Evolutionary conservation across 2,113 vertebrate species (phyloP).

Genomic region (Oryzias curvinotus): DNA sequence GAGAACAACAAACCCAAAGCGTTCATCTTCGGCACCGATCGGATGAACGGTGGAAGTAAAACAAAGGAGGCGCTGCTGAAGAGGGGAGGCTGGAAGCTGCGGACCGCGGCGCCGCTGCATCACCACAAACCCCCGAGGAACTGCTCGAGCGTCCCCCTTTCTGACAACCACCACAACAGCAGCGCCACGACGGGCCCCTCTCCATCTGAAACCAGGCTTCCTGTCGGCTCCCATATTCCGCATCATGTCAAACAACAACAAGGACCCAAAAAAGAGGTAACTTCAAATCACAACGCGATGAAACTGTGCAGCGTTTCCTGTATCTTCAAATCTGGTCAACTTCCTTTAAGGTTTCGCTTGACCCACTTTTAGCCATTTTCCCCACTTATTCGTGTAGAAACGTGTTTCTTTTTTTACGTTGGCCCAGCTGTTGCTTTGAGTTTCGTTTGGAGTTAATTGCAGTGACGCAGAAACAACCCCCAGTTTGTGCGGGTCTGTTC

Average conservation of each 20-base stretch:
- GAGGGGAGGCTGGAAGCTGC: conserved; percentile 58
- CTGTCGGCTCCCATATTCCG: conserved; percentile 4
- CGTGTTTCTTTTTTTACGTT: no score
- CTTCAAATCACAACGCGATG: no score
- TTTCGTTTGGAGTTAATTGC: no score
- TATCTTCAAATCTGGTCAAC: no score
- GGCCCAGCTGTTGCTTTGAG: no score
- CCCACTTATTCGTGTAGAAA: no score
- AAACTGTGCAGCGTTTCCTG: no score
- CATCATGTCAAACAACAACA: conserved; percentile 53
- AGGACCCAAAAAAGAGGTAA: conserved; percentile 63
- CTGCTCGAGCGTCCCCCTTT: conserved; percentile 31
- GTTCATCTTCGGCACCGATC: neutral
- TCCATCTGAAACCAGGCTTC: conserved; percentile 20
- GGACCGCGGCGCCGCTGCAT: conserved; percentile 16
- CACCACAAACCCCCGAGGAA: conserved; percentile 44
- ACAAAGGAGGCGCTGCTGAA: conserved; percentile 55
- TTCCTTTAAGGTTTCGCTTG: no score
- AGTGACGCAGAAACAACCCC: no score
- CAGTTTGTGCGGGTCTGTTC: no score
- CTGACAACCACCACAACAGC: conserved; percentile 70
- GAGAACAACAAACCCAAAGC: conserved; percentile 62
- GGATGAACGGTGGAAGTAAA: conserved; percentile 16
- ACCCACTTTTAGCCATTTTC: no score
- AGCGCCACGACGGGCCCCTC: neutral